Conservation (phyloP, 2,888 invertebrate genomes). For the Priocnemis perturbator region DNA sequence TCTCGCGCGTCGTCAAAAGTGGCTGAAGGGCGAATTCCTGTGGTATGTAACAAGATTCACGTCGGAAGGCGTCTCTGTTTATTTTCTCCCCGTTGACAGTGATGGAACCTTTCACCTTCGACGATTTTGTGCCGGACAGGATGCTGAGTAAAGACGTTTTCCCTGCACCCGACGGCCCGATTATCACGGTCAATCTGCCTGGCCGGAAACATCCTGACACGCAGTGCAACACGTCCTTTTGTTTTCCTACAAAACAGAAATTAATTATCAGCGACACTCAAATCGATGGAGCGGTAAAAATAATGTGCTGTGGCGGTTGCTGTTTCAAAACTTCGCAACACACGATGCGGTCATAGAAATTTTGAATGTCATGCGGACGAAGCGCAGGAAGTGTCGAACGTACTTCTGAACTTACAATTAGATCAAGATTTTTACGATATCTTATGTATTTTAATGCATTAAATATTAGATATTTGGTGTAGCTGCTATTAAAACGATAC, state of each 20-base stretch:
- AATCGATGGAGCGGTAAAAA: no score
- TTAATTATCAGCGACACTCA: no score
- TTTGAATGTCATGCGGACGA: no score
- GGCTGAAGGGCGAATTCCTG: conserved; percentile 78
- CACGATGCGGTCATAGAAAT: no score
- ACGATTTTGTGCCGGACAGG: conserved; percentile 82
- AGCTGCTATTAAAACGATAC: no score
- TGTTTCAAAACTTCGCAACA: no score
- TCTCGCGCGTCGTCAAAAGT: conserved; percentile 78
- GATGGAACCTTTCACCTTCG: conserved; percentile 78
- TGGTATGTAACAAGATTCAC: conserved; percentile 84
- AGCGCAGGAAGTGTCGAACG: no score
- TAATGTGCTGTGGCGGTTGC: no score
- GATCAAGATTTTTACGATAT: no score
- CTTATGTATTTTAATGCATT: no score
- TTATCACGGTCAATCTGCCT: conserved; percentile 80
- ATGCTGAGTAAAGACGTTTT: conserved; percentile 87
- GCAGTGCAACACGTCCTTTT: conserved; percentile 76
- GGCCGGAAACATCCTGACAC: conserved; percentile 80
- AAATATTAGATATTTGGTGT: no score
- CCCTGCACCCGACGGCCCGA: conserved; percentile 86
- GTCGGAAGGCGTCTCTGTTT: conserved; percentile 82
- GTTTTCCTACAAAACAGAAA: conserved; percentile 46
- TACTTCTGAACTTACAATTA: no score
- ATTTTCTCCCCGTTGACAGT: conserved; percentile 82